These are phyloP conservation scores for Drosophila nigritarsus DNA, from an alignment of 2,888 invertebrate genomes.

Conservation along the genomic window DNA sequence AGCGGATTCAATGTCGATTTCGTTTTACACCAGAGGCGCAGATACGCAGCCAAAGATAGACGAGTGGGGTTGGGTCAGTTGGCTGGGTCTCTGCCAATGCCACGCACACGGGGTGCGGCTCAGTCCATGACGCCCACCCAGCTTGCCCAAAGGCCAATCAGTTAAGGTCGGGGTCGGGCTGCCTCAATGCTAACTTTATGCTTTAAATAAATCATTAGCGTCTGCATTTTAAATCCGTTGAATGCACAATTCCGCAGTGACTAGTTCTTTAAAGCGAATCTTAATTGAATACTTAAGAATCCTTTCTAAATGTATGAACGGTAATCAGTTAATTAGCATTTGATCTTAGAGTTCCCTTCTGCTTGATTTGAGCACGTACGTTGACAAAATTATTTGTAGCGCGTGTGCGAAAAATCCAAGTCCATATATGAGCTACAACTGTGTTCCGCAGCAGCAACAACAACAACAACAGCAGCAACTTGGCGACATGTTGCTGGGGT, in stretches of 20 bases:
- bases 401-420: slow-evolving; percentile 28
- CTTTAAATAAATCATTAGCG: slow-evolving; percentile 76
- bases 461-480: slow-evolving; percentile 32
- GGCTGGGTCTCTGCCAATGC: slow-evolving; percentile 75
- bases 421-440: slow-evolving; percentile 26
- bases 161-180: slow-evolving; percentile 51
- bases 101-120: slow-evolving; percentile 66
- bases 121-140: slow-evolving; percentile 66
- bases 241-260: slow-evolving; percentile 16
- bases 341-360: neutral
- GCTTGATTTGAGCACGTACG: slow-evolving; percentile 17
- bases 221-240: slow-evolving; percentile 30
- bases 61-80: slow-evolving; percentile 51
- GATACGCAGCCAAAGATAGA: slow-evolving; percentile 73
- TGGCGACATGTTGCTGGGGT: slow-evolving; percentile 63
- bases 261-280: slow-evolving; percentile 9
- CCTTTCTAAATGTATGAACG: slow-evolving; percentile 10
- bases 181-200: slow-evolving; percentile 46
- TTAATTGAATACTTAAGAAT: slow-evolving; percentile 29
- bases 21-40: slow-evolving; percentile 75
- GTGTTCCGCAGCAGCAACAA: slow-evolving; percentile 34
- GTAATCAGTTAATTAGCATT: slow-evolving; percentile 1
- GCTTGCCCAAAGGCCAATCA: slow-evolving; percentile 71
- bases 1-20: slow-evolving; percentile 80
- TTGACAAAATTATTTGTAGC: slow-evolving; percentile 42